Evolutionary conservation across 2,797 vertebrate genomes (phyloP), one percentile per base, ranked within the genome.

Genomic region (Tolypeutes matacus): DNA sequence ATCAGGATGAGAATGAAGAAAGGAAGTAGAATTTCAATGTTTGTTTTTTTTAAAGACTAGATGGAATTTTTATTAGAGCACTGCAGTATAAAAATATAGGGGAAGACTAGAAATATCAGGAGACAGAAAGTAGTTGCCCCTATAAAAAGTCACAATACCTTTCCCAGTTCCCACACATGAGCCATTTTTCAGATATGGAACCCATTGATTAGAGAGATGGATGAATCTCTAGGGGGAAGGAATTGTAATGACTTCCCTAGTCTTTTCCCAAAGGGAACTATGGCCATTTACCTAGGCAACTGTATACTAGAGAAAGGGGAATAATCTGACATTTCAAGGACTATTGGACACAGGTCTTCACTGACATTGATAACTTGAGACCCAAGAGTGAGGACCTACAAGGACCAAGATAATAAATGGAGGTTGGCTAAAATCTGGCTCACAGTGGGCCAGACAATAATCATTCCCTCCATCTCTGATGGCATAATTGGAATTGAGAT

Each of bases 301-400:
- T 36, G 4, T 49, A 42, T 42, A 31, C 6, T 1, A 56, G 20
- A 29, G 8, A 77, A 84, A 31, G 21, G 34, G 17, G 3, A 53
- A 39, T 69, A 46, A 69, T 58, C 72, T 67, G 10, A 53, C 13
- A n/a, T 82, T 89, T 94, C 34, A 90, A 91, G 72, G 49, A 87
- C 25, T 29, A 67, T 8, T 49, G 14, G n/a, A 42, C 10, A 69
- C 29, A 60, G 46, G 29, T 42, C 23, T 89, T 73, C 60, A 86
- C 1, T 85, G 83, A 77, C 20, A 39, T 0, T 51, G 31, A 87
- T 42, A 91, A 25, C n/a, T 73, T 17, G n/a, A 80, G 17, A 94
- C 15, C 65, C 2, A 53, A 67, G 58, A 86, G 4, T 13, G 23
- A 6, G 15, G 34, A 70, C 27, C 18, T 62, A n/a, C 3, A 11